phyloP scores from a whole-genome alignment of 2,797 vertebrate genomes.

The Vultur gryphus region DNA sequence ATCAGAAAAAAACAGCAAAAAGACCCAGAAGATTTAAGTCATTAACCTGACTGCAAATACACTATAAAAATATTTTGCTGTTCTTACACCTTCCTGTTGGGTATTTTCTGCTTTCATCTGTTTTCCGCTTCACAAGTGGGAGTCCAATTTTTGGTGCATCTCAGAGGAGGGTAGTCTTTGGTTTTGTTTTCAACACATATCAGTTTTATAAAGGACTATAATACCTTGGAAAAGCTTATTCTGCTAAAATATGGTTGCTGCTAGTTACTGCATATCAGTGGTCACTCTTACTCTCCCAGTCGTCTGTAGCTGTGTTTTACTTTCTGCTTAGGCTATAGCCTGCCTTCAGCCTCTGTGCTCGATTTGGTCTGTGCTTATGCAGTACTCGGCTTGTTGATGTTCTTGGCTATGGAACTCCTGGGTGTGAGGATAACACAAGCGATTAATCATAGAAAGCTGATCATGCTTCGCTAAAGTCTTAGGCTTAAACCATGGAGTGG shows the following conservation, averaged over 20 bases:
- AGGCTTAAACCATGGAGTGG: not conserved
- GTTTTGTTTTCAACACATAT: not conserved
- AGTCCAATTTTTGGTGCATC: not conserved
- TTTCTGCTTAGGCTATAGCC: not conserved
- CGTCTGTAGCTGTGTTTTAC: not conserved
- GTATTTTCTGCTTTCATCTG: not conserved
- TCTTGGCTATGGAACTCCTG: not conserved
- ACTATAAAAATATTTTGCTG: not conserved
- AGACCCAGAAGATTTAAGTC: not conserved
- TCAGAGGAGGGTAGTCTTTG: not conserved
- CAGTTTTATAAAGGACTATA: not conserved
- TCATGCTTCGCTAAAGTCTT: not conserved
- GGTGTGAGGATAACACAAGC: not conserved
- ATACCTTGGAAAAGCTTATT: not conserved
- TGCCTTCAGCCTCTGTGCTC: rapidly evolving
- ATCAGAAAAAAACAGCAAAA: not conserved
- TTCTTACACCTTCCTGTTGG: not conserved
- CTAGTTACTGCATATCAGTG: not conserved
- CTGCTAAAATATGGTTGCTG: not conserved
- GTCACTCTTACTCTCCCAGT: not conserved
- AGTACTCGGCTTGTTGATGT: not conserved
- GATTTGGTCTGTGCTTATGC: not conserved
- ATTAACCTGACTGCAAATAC: not conserved
- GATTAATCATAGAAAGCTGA: not conserved
- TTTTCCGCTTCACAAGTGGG: not conserved